Evolutionary conservation across 2,888 invertebrate species (phyloP).

Genomic region (Odontothrips loti): DNA sequence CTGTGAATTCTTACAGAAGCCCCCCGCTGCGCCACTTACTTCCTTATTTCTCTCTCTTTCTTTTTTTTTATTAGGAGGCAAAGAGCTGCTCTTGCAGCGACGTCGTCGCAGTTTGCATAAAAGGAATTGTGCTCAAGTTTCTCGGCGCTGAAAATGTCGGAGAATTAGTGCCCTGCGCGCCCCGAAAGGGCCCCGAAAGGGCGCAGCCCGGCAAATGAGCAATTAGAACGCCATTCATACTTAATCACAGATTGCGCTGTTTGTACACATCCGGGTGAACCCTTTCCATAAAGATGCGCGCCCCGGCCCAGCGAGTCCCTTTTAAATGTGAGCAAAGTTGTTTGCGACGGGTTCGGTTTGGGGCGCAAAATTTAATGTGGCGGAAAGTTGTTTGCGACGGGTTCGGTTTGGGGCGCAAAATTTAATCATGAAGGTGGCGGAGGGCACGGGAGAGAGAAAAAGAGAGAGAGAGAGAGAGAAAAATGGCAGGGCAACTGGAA

Average conservation of each 20-base stretch:
- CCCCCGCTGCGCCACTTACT: not conserved
- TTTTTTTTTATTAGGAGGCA: not conserved
- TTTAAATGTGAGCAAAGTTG: too few species aligned
- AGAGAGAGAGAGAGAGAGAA: too few species aligned
- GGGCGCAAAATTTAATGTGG: too few species aligned
- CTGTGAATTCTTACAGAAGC: not conserved
- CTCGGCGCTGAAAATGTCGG: constrained; percentile 6
- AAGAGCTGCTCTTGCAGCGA: not conserved
- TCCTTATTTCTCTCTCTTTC: not conserved
- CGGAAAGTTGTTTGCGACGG: too few species aligned
- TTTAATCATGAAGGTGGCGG: too few species aligned
- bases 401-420: too few species aligned
- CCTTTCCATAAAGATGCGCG: too few species aligned
- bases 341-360: too few species aligned
- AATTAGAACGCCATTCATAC: constrained; percentile 11
- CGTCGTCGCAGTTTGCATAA: constrained; percentile 17
- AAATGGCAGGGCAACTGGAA: too few species aligned
- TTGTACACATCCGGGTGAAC: not conserved
- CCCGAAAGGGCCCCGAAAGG: not conserved
- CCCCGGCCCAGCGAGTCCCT: too few species aligned
- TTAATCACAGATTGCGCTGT: not conserved
- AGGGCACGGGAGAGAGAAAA: too few species aligned
- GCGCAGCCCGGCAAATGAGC: not conserved
- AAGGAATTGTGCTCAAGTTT: constrained; percentile 23
- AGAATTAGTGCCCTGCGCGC: not conserved